These are phyloP conservation scores for Poeciliopsis gracilis DNA, from an alignment of 2,797 vertebrate genomes.

Conservation along the genomic window DNA sequence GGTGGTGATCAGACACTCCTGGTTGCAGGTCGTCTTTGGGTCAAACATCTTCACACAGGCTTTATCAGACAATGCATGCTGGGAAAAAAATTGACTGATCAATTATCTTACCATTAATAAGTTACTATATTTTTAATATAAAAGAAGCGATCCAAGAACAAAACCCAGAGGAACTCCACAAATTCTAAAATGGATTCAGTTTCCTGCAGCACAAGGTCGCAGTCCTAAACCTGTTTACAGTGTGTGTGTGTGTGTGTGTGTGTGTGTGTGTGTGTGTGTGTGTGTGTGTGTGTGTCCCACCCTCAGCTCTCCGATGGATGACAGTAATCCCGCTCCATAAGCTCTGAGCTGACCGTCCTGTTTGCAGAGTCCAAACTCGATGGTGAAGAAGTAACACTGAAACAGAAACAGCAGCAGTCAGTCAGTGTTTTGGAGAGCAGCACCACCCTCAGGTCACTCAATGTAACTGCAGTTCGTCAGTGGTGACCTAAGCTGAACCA, in stretches of 20 bases:
- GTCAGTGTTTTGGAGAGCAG: neutral
- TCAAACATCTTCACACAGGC: constrained; percentile 92
- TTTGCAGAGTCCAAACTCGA: constrained; percentile 98
- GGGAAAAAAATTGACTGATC: constrained; percentile 48
- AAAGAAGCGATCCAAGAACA: neutral
- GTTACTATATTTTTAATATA: neutral
- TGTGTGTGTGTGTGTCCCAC: constrained; percentile 68
- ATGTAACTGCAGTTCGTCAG: neutral
- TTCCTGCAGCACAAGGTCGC: neutral
- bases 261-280: constrained; percentile 12
- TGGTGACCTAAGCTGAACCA: no score
- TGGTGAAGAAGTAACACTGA: constrained; percentile 98
- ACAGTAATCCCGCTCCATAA: constrained; percentile 94
- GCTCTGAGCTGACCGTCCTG: constrained; percentile 94
- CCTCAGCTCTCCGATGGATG: constrained; percentile 95
- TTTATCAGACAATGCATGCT: constrained; percentile 95
- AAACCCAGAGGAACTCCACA: neutral
- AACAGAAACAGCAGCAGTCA: neutral
- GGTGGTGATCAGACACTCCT: constrained; percentile 97
- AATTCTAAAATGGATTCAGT: neutral
- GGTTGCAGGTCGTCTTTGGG: constrained; percentile 91
- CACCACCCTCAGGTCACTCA: neutral
- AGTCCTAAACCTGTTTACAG: neutral
- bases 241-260: constrained; percentile 4
- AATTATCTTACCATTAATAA: neutral